Evolutionary conservation across 2,888 invertebrate species (phyloP).

Genomic region (Sphaerophoria taeniata): DNA sequence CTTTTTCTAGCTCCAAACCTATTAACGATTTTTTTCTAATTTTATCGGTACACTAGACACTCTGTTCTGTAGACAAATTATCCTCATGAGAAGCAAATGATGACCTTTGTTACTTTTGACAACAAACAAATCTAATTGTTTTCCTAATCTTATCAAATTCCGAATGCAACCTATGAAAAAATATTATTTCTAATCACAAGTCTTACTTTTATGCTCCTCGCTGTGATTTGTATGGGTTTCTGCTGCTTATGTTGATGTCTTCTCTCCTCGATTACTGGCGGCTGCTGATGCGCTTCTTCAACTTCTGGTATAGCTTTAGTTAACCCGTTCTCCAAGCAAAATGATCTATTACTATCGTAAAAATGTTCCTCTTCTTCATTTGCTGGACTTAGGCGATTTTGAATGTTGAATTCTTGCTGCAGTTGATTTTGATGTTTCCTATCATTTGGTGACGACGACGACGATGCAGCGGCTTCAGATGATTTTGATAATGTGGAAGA

Average conservation of each 20-base stretch:
- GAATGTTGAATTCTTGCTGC: slow-evolving; percentile 54
- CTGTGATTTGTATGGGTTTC: slow-evolving; percentile 71
- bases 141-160: neutral
- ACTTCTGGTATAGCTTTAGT: slow-evolving; percentile 41
- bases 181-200: slow-evolving; percentile 11
- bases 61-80: too few relatives aligned
- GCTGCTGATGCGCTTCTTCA: neutral
- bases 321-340: slow-evolving; percentile 73
- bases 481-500: slow-evolving; percentile 48
- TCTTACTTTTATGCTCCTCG: slow-evolving; percentile 71
- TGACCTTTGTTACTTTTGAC: slow-evolving; percentile 6
- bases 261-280: slow-evolving; percentile 43
- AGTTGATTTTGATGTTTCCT: slow-evolving; percentile 67
- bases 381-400: slow-evolving; percentile 79
- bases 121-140: slow-evolving; percentile 11
- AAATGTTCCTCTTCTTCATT: slow-evolving; percentile 81
- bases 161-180: slow-evolving; percentile 29
- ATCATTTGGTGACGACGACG: slow-evolving; percentile 75
- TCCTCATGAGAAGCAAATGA: neutral
- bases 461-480: slow-evolving; percentile 55
- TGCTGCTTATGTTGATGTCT: slow-evolving; percentile 60
- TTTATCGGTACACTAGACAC: too few relatives aligned
- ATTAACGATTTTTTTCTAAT: too few relatives aligned
- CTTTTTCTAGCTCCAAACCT: too few relatives aligned
- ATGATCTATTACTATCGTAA: slow-evolving; percentile 77